Percentiles rank a stretch among this genome's conserved stretches.
phyloP scores from a whole-genome alignment of 2,888 invertebrate genomes.

The Axea sp. region DNA sequence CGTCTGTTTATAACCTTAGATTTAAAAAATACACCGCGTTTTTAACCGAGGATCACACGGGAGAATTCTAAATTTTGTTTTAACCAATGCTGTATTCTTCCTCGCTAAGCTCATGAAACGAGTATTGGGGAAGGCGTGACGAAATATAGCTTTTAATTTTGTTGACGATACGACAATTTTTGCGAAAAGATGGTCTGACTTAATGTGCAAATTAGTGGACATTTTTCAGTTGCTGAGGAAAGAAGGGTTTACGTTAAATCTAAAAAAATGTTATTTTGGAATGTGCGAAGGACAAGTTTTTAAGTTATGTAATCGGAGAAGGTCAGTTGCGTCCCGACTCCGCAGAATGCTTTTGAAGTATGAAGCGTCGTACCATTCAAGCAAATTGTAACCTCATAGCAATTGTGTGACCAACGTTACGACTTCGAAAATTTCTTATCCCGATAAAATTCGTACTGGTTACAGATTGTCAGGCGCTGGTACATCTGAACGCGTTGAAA shows the following conservation, averaged over 20 bases:
- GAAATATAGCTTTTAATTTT: conserved; percentile 4
- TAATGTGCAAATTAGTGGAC: background rate
- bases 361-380: background rate
- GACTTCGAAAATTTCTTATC: background rate
- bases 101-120: conserved; percentile 20
- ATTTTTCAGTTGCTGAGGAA: background rate
- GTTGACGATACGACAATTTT: conserved; percentile 13
- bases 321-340: conserved; percentile 8
- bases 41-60: conserved; percentile 19
- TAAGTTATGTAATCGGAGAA: conserved; percentile 5
- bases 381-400: conserved; percentile 8
- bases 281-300: conserved; percentile 3
- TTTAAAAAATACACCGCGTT: conserved; percentile 15
- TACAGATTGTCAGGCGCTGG: conserved; percentile 7
- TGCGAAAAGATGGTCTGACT: background rate
- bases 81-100: conserved; percentile 10
- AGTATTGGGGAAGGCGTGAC: background rate
- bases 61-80: conserved; percentile 9
- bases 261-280: conserved; percentile 13
- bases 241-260: conserved; percentile 1
- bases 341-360: conserved; percentile 16
- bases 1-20: background rate
- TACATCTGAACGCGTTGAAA: conserved; percentile 12
- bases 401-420: background rate
- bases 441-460: background rate